phyloP scores from a whole-genome alignment of 2,113 vertebrate species.

The Galeopterus variegatus region DNA sequence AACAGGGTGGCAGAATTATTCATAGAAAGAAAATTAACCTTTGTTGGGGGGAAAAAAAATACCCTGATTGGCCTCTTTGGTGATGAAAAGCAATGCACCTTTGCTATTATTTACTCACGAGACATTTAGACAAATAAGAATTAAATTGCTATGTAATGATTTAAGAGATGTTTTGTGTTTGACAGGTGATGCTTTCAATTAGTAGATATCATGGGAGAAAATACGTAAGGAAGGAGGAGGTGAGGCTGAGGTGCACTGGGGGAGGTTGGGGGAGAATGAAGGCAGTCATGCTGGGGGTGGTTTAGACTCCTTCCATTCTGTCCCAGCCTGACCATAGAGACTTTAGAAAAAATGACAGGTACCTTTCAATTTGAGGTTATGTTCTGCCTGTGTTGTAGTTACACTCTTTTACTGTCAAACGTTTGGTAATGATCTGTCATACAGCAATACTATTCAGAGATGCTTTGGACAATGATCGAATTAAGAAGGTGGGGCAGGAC shows the following conservation, averaged over 20 bases:
- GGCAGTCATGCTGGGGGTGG: fast-evolving
- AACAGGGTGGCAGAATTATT: background rate
- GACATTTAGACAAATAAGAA: background rate
- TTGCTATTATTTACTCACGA: background rate
- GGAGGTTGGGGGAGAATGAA: fast-evolving
- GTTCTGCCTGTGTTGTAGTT: background rate
- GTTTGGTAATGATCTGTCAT: background rate
- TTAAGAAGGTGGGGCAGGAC: background rate
- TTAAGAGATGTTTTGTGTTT: background rate
- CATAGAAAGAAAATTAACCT: background rate
- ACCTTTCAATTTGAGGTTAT: background rate
- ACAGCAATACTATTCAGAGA: background rate
- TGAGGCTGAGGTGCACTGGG: too few relatives aligned
- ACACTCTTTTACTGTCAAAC: background rate
- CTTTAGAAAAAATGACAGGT: background rate
- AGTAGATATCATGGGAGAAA: background rate
- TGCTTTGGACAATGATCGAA: background rate
- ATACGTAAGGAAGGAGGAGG: background rate
- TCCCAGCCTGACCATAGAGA: background rate
- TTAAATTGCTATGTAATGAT: background rate
- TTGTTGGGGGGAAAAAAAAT: background rate
- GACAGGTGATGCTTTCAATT: background rate
- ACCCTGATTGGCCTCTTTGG: background rate
- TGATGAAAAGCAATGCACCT: background rate
- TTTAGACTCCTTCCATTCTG: background rate